Conservation (phyloP, 2,888 invertebrate genomes). For the Drosophila paranaensis region DNA sequence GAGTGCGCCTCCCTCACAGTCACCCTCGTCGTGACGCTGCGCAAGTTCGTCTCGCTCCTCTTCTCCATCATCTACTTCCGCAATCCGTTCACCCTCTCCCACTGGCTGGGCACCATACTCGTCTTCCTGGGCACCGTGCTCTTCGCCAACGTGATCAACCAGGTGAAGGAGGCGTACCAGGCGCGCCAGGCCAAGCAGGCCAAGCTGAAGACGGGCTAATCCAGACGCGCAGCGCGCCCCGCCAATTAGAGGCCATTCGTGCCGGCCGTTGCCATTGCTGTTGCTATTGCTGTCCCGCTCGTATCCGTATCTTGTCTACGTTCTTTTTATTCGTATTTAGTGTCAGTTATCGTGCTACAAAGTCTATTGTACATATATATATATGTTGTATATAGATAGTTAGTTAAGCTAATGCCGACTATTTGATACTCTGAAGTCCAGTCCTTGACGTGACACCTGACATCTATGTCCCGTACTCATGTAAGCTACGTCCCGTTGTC, state of each 20-base stretch:
- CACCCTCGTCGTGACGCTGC: constrained; percentile 96
- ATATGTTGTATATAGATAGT: constrained; percentile 39
- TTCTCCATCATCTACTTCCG: constrained; percentile 96
- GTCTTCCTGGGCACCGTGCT: constrained; percentile 97
- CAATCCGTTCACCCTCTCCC: constrained; percentile 95
- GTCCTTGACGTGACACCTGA: background rate
- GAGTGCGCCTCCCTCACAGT: constrained; percentile 97
- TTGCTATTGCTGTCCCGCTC: constrained; percentile 20
- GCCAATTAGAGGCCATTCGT: constrained; percentile 4
- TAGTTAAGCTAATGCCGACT: constrained; percentile 25
- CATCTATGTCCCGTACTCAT: background rate
- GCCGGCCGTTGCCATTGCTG: constrained; percentile 29
- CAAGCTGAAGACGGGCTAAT: constrained; percentile 45
- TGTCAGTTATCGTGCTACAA: background rate
- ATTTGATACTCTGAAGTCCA: constrained; percentile 7
- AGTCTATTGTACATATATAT: constrained; percentile 12
- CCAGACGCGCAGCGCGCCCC: background rate
- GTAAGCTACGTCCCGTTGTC: background rate
- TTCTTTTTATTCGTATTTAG: background rate
- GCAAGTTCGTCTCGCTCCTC: constrained; percentile 97
- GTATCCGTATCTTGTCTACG: background rate
- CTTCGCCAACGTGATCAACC: constrained; percentile 92
- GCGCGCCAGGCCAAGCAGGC: constrained; percentile 28
- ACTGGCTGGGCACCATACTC: constrained; percentile 95
- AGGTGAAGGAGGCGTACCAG: constrained; percentile 58